Percentiles rank a stretch among this genome's conserved stretches.
Conservation (phyloP, 2,113 vertebrate genomes). For the Sinosuthora webbiana region DNA sequence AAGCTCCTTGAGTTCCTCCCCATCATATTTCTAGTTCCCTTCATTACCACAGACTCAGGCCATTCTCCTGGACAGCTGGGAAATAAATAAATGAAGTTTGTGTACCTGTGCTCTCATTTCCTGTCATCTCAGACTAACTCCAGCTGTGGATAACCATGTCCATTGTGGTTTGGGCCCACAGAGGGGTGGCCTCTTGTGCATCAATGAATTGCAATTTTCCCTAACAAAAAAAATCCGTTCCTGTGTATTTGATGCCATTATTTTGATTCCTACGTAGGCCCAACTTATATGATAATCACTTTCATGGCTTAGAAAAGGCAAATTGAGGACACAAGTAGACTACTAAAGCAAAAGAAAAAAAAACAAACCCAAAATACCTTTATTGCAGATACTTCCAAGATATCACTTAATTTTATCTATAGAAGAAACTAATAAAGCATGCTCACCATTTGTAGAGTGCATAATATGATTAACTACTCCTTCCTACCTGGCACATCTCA, state of each 20-base stretch:
- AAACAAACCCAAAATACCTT: not conserved
- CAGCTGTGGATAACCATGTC: not conserved
- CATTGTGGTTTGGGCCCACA: not conserved
- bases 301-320: not conserved
- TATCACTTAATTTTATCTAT: not conserved
- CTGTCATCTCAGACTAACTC: not conserved
- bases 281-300: not conserved
- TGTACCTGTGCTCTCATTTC: not conserved
- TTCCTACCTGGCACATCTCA: not conserved
- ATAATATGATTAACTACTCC: not conserved
- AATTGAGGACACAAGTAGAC: not conserved
- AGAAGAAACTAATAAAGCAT: not conserved
- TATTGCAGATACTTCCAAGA: not conserved
- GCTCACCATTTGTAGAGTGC: not conserved
- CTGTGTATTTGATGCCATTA: not conserved
- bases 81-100: not conserved
- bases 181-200: not conserved
- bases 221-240: not conserved
- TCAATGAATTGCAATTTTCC: not conserved
- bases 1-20: not conserved
- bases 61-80: not conserved
- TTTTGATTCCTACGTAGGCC: not conserved
- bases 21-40: not conserved
- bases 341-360: not conserved
- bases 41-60: not conserved